Evolutionary conservation across 2,888 invertebrate genomes (phyloP).

Genomic region (Dryadula phaetusa): DNA sequence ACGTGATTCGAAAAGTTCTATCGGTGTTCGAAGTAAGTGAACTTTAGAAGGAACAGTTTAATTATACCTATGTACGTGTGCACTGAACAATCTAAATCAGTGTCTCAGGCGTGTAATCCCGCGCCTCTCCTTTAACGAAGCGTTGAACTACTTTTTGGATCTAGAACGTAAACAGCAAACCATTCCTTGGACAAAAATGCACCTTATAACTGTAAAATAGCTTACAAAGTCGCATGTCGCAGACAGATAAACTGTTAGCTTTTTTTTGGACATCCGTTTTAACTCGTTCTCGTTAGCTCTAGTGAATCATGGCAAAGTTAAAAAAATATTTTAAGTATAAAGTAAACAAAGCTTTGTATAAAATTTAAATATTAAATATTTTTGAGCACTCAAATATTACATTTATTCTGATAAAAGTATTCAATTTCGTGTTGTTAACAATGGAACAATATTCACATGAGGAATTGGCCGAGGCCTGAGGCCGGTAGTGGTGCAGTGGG

Average conservation of each 20-base stretch:
- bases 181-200: conserved; percentile 47
- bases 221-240: background rate
- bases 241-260: conserved; percentile 54
- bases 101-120: conserved; percentile 67
- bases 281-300: conserved; percentile 57
- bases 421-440: conserved; percentile 1
- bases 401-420: background rate
- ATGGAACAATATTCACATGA: background rate
- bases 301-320: conserved; percentile 23
- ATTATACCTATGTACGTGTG: conserved; percentile 47
- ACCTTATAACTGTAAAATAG: conserved; percentile 47
- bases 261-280: conserved; percentile 59
- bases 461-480: no score
- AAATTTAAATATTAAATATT: background rate
- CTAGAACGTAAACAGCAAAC: conserved; percentile 65
- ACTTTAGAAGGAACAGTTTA: conserved; percentile 40
- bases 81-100: conserved; percentile 60
- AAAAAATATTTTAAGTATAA: conserved; percentile 2
- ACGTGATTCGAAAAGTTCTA: conserved; percentile 43
- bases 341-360: background rate
- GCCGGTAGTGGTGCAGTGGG: no score
- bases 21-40: conserved; percentile 34
- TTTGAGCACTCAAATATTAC: background rate
- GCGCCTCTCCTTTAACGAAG: conserved; percentile 73
- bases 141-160: conserved; percentile 71